phyloP scores from a whole-genome alignment of 2,888 invertebrate species.

The Masnerella sp. region DNA sequence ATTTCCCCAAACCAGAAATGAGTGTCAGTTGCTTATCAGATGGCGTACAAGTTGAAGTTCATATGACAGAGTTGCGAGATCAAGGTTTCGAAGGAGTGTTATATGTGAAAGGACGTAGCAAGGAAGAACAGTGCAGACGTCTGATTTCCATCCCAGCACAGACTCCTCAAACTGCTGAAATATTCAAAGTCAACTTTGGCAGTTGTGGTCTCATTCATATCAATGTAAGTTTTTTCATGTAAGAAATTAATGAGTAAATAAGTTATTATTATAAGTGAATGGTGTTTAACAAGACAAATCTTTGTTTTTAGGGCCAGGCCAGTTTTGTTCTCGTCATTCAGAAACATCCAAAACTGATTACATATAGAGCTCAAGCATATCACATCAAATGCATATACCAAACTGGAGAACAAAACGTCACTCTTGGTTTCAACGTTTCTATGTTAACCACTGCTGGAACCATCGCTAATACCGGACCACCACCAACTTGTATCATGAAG shows the following conservation, averaged over 20 bases:
- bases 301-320: constrained; percentile 85
- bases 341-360: constrained; percentile 96
- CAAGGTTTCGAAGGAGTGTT: constrained; percentile 89
- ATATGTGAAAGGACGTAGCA: constrained; percentile 96
- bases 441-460: constrained; percentile 97
- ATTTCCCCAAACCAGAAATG: constrained; percentile 92
- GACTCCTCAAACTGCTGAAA: constrained; percentile 77
- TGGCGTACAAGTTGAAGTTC: constrained; percentile 91
- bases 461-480: constrained; percentile 96
- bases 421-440: constrained; percentile 95
- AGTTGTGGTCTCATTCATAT: constrained; percentile 94
- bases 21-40: constrained; percentile 93
- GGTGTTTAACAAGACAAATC: neutral
- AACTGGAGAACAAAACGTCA: constrained; percentile 95
- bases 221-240: constrained; percentile 81
- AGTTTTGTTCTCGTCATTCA: constrained; percentile 96
- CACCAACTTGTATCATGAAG: constrained; percentile 94
- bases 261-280: too few species aligned
- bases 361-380: constrained; percentile 96
- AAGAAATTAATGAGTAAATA: neutral
- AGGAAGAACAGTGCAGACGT: constrained; percentile 92
- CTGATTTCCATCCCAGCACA: constrained; percentile 88
- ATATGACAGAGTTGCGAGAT: constrained; percentile 79
- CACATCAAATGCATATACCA: constrained; percentile 97
- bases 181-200: constrained; percentile 93